Percentiles rank a stretch among this genome's conserved stretches.
Conservation (phyloP, 2,888 invertebrate genomes). For the Lottia scabra region DNA sequence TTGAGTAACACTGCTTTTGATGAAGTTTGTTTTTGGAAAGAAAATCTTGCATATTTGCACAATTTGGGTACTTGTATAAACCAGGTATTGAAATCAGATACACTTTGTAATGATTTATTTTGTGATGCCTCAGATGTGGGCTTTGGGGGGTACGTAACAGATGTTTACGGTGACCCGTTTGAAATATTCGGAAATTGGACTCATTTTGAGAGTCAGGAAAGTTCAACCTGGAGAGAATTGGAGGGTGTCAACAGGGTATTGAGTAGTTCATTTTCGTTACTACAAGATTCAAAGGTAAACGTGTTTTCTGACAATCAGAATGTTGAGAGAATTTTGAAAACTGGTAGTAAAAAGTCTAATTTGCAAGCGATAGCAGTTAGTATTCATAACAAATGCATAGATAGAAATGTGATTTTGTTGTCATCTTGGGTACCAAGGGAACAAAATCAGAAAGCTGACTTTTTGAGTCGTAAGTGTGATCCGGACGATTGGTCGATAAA, state of each 20-base stretch:
- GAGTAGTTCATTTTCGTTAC: not conserved
- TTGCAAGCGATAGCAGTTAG: slow-evolving; percentile 11
- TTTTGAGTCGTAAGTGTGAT: slow-evolving; percentile 14
- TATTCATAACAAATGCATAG: slow-evolving; percentile 5
- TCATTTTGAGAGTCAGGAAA: not conserved
- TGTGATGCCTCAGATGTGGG: not conserved
- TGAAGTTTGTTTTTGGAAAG: too few species aligned
- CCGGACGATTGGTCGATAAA: slow-evolving; percentile 16
- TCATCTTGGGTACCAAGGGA: slow-evolving; percentile 20
- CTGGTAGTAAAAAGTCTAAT: slow-evolving; percentile 21
- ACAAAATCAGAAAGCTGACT: slow-evolving; percentile 14
- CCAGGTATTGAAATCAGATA: not conserved
- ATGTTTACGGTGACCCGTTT: not conserved
- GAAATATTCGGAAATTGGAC: slow-evolving; percentile 8
- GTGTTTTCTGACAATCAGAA: slow-evolving; percentile 23
- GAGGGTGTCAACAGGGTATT: slow-evolving; percentile 10
- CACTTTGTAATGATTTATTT: not conserved
- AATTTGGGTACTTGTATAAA: too few species aligned
- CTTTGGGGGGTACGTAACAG: not conserved
- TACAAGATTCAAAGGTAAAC: not conserved
- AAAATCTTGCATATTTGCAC: too few species aligned
- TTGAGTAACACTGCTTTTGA: too few species aligned
- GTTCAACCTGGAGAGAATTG: slow-evolving; percentile 16
- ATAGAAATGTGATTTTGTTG: not conserved
- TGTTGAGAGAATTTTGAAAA: slow-evolving; percentile 17